These are phyloP conservation scores for Chauna torquata DNA, from an alignment of 2,113 vertebrate species.

Conservation along the genomic window DNA sequence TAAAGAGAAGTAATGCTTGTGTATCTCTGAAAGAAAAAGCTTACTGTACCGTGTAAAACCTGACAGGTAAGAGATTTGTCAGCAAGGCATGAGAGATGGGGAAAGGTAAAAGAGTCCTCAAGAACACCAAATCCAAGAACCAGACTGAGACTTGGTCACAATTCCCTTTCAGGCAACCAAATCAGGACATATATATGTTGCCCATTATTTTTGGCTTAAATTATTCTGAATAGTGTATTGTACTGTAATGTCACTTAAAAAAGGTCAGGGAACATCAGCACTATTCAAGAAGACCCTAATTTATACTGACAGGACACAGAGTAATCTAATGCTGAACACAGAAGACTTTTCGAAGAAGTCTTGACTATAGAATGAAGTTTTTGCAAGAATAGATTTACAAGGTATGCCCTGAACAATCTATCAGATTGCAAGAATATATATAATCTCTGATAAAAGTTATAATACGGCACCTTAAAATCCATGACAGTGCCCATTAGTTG, in stretches of 20 bases:
- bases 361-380: background rate
- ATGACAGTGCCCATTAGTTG: background rate
- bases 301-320: slow-evolving; percentile 9
- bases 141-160: background rate
- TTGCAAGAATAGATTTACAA: background rate
- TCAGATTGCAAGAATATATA: background rate
- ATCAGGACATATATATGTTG: background rate
- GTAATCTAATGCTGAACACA: background rate
- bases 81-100: background rate
- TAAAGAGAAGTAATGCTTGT: background rate
- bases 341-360: background rate
- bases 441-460: background rate
- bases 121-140: background rate
- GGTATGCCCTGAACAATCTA: background rate
- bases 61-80: slow-evolving; percentile 14
- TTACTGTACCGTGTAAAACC: background rate
- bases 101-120: background rate
- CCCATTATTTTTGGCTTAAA: slow-evolving; percentile 60
- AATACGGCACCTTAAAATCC: background rate
- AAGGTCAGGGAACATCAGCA: slow-evolving; percentile 17
- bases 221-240: slow-evolving; percentile 12
- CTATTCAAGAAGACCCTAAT: slow-evolving; percentile 37
- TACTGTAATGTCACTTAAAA: background rate
- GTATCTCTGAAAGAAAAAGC: background rate
- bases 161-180: slow-evolving; percentile 1